Percentiles rank a stretch among this genome's conserved stretches.
These are phyloP conservation scores for Myopa testacea DNA, from an alignment of 2,888 invertebrate species.

Conservation along the genomic window DNA sequence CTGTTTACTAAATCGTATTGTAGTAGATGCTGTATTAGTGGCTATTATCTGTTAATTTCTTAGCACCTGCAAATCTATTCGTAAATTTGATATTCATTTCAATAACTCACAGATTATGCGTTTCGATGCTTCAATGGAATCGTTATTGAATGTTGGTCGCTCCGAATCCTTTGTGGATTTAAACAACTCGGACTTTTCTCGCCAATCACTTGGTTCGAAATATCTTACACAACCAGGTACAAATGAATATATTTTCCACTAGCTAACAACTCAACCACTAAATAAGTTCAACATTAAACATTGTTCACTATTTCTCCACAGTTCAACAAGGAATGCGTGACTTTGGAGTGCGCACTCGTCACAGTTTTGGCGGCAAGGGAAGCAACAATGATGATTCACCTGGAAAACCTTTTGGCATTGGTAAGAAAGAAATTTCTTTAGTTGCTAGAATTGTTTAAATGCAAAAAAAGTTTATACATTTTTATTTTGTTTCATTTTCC, in stretches of 20 bases:
- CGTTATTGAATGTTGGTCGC: conserved; percentile 78
- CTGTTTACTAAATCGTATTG: too few relatives aligned
- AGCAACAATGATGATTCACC: conserved; percentile 69
- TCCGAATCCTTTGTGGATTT: conserved; percentile 89
- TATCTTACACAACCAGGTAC: conserved; percentile 61
- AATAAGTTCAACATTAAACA: conserved; percentile 1
- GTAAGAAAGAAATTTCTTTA: conserved; percentile 69
- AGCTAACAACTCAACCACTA: neutral
- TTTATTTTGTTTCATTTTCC: conserved; percentile 33
- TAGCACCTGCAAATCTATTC: neutral
- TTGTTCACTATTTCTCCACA: conserved; percentile 42
- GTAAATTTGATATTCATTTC: neutral
- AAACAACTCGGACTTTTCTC: conserved; percentile 73
- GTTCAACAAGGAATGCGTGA: conserved; percentile 57
- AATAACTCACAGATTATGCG: conserved; percentile 77
- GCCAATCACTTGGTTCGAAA: conserved; percentile 51
- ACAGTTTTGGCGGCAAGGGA: conserved; percentile 74
- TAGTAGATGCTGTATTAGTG: neutral
- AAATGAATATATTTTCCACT: neutral
- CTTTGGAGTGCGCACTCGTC: conserved; percentile 67
- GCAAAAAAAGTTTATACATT: conserved; percentile 11
- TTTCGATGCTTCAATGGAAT: conserved; percentile 83
- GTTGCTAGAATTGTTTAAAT: neutral
- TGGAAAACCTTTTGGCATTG: conserved; percentile 85
- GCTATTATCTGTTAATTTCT: neutral